Percentiles rank a stretch among this genome's conserved stretches.
Conservation (phyloP, 2,888 invertebrate species). For the Drosophila villosipedis region DNA sequence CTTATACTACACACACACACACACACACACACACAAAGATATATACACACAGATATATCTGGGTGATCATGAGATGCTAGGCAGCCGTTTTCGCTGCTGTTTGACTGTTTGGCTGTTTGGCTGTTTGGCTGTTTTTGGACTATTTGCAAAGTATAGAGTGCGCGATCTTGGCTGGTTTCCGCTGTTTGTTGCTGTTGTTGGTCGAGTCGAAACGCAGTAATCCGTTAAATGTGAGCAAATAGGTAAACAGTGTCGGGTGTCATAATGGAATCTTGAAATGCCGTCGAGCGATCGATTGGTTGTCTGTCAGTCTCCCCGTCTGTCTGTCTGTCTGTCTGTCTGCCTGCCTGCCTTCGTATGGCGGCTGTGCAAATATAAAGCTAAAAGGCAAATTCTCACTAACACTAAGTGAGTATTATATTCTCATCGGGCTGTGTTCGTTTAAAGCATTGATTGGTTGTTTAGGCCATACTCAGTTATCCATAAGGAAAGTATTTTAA, state of each 20-base stretch:
- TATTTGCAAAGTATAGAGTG: constrained; percentile 50
- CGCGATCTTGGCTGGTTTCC: constrained; percentile 55
- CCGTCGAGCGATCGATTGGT: constrained; percentile 39
- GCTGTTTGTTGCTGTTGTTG: constrained; percentile 17
- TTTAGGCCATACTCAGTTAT: constrained; percentile 19
- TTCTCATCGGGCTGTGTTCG: background rate
- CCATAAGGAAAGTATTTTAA: constrained; percentile 20
- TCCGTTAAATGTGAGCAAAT: constrained; percentile 85
- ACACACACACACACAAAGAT: background rate
- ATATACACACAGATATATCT: background rate
- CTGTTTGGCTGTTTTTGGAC: constrained; percentile 18
- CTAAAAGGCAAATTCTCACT: constrained; percentile 11
- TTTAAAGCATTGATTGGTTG: constrained; percentile 44
- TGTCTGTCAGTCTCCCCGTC: constrained; percentile 32
- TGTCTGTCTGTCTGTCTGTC: background rate
- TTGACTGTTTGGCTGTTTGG: constrained; percentile 26
- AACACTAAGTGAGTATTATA: constrained; percentile 13
- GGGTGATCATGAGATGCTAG: constrained; percentile 33
- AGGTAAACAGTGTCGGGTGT: constrained; percentile 75
- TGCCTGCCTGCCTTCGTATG: background rate
- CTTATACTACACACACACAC: background rate
- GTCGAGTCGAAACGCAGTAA: constrained; percentile 75
- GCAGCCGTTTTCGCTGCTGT: constrained; percentile 44
- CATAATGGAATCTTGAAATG: constrained; percentile 66
- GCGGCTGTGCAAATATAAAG: constrained; percentile 11